phyloP scores from a whole-genome alignment of 2,888 invertebrate species.

The Himalopsyche kuldschensis region DNA sequence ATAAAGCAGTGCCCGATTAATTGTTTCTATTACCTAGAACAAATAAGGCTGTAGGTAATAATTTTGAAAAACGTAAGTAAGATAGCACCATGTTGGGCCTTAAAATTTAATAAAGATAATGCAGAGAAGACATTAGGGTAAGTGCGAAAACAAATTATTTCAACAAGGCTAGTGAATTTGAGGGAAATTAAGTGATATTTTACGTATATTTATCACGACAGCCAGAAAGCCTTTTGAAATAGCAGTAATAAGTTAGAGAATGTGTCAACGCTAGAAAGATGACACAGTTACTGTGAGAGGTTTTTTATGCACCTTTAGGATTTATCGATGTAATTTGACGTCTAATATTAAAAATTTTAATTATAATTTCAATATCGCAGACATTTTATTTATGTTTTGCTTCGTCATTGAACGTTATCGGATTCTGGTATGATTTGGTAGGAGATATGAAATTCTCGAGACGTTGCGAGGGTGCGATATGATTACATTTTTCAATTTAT shows the following conservation, averaged over 20 bases:
- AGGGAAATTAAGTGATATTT: background rate
- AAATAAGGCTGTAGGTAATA: background rate
- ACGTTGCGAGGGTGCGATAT: too few species aligned
- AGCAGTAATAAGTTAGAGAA: background rate
- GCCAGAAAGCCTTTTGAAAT: background rate
- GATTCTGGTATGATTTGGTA: too few species aligned
- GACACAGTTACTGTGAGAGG: background rate
- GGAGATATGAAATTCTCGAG: too few species aligned
- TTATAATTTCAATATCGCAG: too few species aligned
- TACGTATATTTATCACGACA: background rate
- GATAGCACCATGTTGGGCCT: background rate
- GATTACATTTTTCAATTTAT: too few species aligned
- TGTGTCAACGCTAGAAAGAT: background rate
- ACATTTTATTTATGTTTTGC: too few species aligned
- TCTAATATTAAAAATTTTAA: too few species aligned
- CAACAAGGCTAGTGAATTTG: background rate
- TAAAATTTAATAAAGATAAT: background rate
- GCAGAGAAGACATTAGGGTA: background rate
- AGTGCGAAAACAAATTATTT: background rate
- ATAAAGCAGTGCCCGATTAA: background rate
- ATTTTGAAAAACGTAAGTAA: background rate
- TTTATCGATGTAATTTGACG: too few species aligned
- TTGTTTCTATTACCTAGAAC: background rate
- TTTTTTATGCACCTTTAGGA: too few species aligned
- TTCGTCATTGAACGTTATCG: too few species aligned